phyloP scores from a whole-genome alignment of 2,888 invertebrate genomes.

The Trileptium ribeirensis region DNA sequence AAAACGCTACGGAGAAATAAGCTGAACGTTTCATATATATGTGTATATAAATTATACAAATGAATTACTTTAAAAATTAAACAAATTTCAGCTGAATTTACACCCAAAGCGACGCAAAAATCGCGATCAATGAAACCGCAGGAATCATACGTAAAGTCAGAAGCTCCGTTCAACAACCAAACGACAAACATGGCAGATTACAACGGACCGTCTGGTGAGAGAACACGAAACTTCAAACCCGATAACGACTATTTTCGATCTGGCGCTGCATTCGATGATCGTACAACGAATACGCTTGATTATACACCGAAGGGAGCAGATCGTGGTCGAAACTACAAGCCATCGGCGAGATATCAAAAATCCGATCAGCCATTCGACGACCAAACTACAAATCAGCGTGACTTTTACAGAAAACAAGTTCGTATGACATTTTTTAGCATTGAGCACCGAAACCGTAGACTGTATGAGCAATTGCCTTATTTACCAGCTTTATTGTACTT shows the following conservation, averaged over 20 bases:
- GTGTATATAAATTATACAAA: too few species aligned
- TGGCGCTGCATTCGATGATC: background rate
- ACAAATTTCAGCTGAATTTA: background rate
- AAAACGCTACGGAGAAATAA: too few species aligned
- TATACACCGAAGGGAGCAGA: background rate
- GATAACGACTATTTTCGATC: background rate
- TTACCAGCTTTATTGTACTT: too few species aligned
- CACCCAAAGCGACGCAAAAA: background rate
- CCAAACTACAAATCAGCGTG: background rate
- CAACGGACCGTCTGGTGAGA: background rate
- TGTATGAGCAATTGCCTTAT: too few species aligned
- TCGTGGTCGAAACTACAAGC: background rate
- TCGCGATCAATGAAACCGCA: background rate
- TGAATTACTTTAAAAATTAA: too few species aligned
- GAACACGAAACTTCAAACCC: background rate
- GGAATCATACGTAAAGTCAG: background rate
- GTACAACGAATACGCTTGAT: background rate
- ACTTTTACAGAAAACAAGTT: background rate
- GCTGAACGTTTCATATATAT: too few species aligned
- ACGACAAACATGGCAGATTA: background rate
- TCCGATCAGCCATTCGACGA: background rate
- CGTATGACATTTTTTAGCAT: background rate
- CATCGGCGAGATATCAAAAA: background rate
- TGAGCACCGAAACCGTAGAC: background rate
- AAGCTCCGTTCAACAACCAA: background rate